Evolutionary conservation across 1,140 invertebrate genomes (phyloP), one percentile per base, ranked within the genome.

Genomic region (Forficula auricularia): DNA sequence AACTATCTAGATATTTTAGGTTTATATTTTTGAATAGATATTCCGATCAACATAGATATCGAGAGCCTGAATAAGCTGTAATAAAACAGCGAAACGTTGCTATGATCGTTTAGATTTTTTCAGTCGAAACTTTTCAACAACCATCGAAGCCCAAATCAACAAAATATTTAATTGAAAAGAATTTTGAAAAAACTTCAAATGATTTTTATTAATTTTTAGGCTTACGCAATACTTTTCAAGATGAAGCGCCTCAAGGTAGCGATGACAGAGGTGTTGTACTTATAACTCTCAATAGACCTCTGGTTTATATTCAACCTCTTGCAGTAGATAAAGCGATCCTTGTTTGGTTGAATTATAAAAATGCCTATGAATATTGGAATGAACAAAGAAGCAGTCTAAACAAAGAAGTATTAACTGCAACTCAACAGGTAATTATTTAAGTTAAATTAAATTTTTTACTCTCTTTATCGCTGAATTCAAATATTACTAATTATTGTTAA

Each of bases 351-450:
- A 97, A 96, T 63, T 98, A 97, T 57, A 95, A 95, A 63, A 96
- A 95, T 63, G 91, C 92, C 0, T 97, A 97, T 55, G 91, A 97
- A 57, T 97, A 96, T 63, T 98, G 92, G 91, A 92, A 89, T 49
- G 91, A 96, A 57, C 92, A 96, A 61, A 63, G 90, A 15, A 75
- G 82, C 0, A 85, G 79, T 56, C 64, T 91, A 2, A 90, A 86
- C 53, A 84, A 81, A 48, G 82, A 92, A 58, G 82, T 89, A 16
- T 60, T 85, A 9, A 77, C 77, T 37, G 81, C 87, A 7, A 84
- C 82, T 9, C 79, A 84, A 51, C 81, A 84, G 55, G 71, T 51
- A 46, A 27, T 12, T 48, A 18, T 42, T 36, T 6, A 35, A 15
- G 33, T 35, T 13, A 3, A 12, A 15, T 13, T 7, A n/a, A n/a